Conservation (phyloP, 2,113 vertebrate species). For the Lepisosteus osseus region DNA sequence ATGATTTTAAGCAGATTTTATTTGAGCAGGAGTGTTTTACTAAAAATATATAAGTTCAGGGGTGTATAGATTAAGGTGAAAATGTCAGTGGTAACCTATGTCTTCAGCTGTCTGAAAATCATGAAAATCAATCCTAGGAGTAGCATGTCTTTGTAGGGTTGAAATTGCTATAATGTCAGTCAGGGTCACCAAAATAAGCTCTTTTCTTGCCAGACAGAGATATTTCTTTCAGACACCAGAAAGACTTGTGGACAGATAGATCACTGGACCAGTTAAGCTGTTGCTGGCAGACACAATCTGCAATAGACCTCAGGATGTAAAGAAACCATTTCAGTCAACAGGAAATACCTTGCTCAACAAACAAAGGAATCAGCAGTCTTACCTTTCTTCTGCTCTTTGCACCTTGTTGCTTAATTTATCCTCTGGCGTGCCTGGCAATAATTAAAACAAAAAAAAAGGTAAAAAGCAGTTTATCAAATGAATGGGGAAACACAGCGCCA, state of each 20-base stretch:
- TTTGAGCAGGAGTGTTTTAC: no score
- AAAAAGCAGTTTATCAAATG: constrained; percentile 64
- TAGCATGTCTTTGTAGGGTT: constrained; percentile 53
- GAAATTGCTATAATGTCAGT: constrained; percentile 45
- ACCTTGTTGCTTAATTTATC: constrained; percentile 25
- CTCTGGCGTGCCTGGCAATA: constrained; percentile 39
- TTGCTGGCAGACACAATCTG: constrained; percentile 57
- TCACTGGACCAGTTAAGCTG: constrained; percentile 63
- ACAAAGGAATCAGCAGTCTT: constrained; percentile 24
- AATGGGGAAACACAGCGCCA: constrained; percentile 53
- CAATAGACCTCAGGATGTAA: constrained; percentile 46
- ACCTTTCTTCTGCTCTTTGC: constrained; percentile 17
- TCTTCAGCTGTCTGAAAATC: constrained; percentile 43
- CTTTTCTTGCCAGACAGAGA: constrained; percentile 47
- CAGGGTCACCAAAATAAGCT: constrained; percentile 58
- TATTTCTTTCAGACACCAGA: constrained; percentile 49
- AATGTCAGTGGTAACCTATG: neutral
- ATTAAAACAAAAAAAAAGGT: constrained; percentile 54
- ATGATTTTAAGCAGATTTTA: no score
- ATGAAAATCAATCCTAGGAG: constrained; percentile 56
- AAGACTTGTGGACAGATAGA: constrained; percentile 56
- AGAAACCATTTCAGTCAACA: constrained; percentile 59
- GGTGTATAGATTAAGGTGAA: neutral
- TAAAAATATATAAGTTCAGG: no score
- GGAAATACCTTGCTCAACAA: constrained; percentile 46